Evolutionary conservation across 2,888 invertebrate species (phyloP).

Genomic region (Agriopis leucophaearia): DNA sequence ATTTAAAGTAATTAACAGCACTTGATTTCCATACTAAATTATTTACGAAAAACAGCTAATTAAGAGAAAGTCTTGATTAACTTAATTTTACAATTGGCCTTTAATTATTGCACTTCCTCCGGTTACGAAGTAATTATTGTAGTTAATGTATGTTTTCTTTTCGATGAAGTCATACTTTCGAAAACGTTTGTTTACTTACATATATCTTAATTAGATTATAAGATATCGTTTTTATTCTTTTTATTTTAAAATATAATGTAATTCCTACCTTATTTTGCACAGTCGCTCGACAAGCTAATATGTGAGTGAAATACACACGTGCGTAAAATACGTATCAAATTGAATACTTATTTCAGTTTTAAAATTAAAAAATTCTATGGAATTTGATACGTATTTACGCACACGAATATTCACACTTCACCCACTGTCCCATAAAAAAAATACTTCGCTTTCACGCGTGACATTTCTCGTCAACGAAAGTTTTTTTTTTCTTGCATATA

Average conservation of each 20-base stretch:
- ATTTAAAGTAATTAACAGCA: conserved; percentile 10
- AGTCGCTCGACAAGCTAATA: too few relatives aligned
- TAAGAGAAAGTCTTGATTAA: conserved; percentile 43
- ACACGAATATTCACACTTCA: too few relatives aligned
- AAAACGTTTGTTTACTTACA: conserved; percentile 1
- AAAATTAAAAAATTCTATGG: too few relatives aligned
- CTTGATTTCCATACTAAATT: conserved; percentile 36
- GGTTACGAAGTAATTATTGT: conserved; percentile 20
- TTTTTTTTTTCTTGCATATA: too few relatives aligned
- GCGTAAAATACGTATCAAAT: too few relatives aligned
- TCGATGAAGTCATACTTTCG: conserved; percentile 18
- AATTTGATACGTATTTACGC: too few relatives aligned
- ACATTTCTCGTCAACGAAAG: too few relatives aligned
- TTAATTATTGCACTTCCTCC: conserved; percentile 24
- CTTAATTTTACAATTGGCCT: conserved; percentile 19
- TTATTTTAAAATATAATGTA: not conserved
- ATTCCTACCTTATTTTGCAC: too few relatives aligned
- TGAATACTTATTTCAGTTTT: too few relatives aligned
- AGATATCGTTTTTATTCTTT: not conserved
- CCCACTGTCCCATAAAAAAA: too few relatives aligned
- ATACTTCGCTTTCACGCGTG: too few relatives aligned
- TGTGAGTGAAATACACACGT: too few relatives aligned
- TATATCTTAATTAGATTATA: conserved; percentile 1
- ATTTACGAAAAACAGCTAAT: conserved; percentile 29
- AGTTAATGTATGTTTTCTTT: conserved; percentile 19